phyloP scores from a whole-genome alignment of 2,797 vertebrate species.

The Halcyon chelicuti region DNA sequence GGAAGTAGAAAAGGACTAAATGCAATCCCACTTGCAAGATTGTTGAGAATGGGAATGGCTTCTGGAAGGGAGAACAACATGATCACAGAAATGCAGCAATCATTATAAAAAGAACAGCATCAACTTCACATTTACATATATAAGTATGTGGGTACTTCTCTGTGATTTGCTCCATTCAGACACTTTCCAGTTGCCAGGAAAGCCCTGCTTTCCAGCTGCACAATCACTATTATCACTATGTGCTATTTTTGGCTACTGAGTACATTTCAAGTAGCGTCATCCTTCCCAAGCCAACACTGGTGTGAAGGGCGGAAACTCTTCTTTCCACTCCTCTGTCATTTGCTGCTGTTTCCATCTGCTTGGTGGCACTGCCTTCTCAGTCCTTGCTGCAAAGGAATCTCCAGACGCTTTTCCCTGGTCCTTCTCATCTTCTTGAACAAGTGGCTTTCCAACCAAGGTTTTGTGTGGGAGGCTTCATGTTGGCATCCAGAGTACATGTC shows the following conservation, averaged over 20 bases:
- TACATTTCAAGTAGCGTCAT: conserved; percentile 28
- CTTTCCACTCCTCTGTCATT: background rate
- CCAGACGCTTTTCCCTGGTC: background rate
- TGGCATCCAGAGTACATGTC: conserved; percentile 61
- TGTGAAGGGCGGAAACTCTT: background rate
- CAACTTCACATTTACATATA: rapidly evolving
- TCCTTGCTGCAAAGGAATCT: background rate
- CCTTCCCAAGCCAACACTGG: conserved; percentile 17
- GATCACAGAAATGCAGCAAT: background rate
- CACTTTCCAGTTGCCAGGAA: background rate
- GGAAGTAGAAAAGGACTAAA: background rate
- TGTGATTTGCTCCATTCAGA: background rate
- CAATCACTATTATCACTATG: background rate
- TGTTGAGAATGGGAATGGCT: background rate
- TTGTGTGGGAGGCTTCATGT: background rate
- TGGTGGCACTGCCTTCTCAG: rapidly evolving
- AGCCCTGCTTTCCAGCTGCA: conserved; percentile 34
- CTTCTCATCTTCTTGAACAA: background rate
- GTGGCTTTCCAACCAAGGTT: background rate
- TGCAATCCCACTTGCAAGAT: background rate
- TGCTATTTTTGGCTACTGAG: conserved; percentile 46
- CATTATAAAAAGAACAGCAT: background rate
- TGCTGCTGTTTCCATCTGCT: background rate
- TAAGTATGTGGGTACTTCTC: background rate
- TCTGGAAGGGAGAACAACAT: background rate